Percentiles rank a stretch among this genome's conserved stretches.
Conservation (phyloP, 2,888 invertebrate species). For the Lithodes maja region DNA sequence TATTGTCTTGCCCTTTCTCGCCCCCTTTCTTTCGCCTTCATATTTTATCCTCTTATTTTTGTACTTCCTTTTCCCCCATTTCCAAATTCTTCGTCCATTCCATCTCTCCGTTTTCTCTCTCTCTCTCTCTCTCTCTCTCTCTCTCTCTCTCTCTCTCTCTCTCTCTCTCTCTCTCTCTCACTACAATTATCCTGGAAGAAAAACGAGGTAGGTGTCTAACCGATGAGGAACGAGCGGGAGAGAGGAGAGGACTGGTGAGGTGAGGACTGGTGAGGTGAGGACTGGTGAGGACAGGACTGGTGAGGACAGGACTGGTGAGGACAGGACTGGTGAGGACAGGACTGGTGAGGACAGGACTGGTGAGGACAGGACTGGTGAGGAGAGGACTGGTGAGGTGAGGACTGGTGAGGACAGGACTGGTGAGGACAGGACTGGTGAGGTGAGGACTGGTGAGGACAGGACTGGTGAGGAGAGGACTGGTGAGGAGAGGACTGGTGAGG, state of each 20-base stretch:
- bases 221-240: neutral
- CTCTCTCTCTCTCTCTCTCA: neutral
- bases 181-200: neutral
- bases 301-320: neutral
- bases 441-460: neutral
- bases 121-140: neutral
- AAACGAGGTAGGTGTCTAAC: neutral
- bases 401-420: neutral
- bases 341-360: neutral
- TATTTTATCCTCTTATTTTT: neutral
- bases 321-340: neutral
- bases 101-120: neutral
- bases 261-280: neutral
- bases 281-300: too few relatives aligned
- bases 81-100: neutral
- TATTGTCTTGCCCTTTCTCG: neutral
- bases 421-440: neutral
- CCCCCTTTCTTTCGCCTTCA: neutral
- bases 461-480: neutral
- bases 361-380: too few relatives aligned
- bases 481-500: neutral
- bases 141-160: slow-evolving; percentile 6
- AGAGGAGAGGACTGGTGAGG: neutral
- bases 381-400: neutral
- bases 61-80: slow-evolving; percentile 2